Evolutionary conservation across 2,888 invertebrate genomes (phyloP), one percentile per base, ranked within the genome.

Genomic region (Salpingus planirostris): DNA sequence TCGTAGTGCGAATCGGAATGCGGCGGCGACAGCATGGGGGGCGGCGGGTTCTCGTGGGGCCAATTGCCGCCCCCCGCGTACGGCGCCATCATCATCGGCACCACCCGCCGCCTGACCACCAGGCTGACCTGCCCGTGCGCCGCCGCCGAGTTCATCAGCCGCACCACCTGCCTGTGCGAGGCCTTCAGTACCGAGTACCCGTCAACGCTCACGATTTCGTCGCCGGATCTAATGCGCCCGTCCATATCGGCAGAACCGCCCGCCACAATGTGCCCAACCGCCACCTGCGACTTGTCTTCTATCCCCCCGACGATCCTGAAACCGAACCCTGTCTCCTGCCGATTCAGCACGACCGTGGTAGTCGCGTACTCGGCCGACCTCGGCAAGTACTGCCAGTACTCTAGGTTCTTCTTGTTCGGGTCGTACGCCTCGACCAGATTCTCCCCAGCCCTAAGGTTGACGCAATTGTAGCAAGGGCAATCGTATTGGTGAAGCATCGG

Each of bases 281-380:
- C 90, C 38, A 96, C 80, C 67, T 93, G 85, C 42, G 92, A 91
- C 35, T 92, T 90, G 69, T 97, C 96, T 67, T 97, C 97, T 1
- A 91, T 91, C 22, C 98, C 98, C 12, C 97, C 97, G 15, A 97
- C 89, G 57, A 98, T 93, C 40, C 97, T 76, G 69, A 98, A 98
- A 5, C 97, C 98, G 69, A 98, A 98, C 2, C 97, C 97, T 33
- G 83, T 82, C 21, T 89, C 85, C 50, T 91, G 89, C n/a, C 92
- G 74, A 27, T 85, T 82, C 29, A 97, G 66, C 0, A 87, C 83
- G 5, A 96, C 66, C 15, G 60, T 57, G 33, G 56, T 61, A 31
- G 62, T 63, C 11, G 59, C 42, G 44, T 58, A 64, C 29, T 64
- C 65, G 4, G 47, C 32, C 28, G 49, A 50, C 29, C 50, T 39